Evolutionary conservation across 2,797 vertebrate genomes (phyloP).

Genomic region (Pangasius mekongensis): DNA sequence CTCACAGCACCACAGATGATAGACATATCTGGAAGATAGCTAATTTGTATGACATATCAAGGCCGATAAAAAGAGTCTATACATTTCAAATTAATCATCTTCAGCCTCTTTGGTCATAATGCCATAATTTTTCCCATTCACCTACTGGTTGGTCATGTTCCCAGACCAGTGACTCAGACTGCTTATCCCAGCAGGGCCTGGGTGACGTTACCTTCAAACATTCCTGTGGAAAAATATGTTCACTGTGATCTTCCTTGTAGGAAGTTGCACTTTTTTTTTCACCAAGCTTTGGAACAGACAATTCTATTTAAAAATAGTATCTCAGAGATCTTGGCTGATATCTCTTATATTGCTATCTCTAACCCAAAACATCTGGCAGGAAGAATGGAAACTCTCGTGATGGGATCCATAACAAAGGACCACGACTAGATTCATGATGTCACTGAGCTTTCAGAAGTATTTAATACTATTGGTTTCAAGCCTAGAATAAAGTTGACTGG

Average conservation of each 20-base stretch:
- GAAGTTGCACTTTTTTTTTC: background rate
- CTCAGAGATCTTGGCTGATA: conserved; percentile 18
- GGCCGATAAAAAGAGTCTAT: conserved; percentile 13
- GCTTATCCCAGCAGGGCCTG: conserved; percentile 12
- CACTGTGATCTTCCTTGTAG: conserved; percentile 19
- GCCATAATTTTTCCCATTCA: conserved; percentile 8
- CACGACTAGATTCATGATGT: conserved; percentile 30
- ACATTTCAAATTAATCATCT: background rate
- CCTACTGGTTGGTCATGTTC: conserved; percentile 20
- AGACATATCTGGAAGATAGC: background rate
- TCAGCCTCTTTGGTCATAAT: background rate
- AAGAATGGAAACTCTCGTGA: conserved; percentile 6
- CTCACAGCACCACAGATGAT: background rate
- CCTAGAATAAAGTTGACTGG: background rate
- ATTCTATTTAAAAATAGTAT: conserved; percentile 38
- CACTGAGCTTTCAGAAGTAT: background rate
- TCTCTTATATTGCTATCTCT: conserved; percentile 18
- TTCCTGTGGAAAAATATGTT: conserved; percentile 43
- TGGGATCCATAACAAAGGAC: conserved; percentile 17
- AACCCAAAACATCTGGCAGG: conserved; percentile 35
- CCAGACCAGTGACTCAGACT: conserved; percentile 26
- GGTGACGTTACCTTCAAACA: conserved; percentile 26
- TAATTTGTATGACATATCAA: background rate
- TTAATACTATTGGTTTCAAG: background rate
- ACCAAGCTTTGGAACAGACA: background rate